Evolutionary conservation across 2,888 invertebrate genomes (phyloP), one percentile per base, ranked within the genome.

Genomic region (Chironomus riparius): DNA sequence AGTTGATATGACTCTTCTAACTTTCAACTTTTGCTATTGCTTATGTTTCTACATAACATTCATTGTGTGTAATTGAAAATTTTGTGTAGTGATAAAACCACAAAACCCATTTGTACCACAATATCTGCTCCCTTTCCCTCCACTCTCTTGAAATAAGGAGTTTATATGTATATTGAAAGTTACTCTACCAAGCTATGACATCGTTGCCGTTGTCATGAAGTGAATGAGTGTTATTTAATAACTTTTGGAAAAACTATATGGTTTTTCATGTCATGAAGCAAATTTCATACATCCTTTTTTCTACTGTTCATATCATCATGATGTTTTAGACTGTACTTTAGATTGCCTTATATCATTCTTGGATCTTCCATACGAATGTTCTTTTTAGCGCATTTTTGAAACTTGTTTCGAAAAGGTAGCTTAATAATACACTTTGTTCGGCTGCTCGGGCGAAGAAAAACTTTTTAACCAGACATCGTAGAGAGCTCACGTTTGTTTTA

Each of bases 181-280:
- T 38, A 38, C 38, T 38, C 38, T 38, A 38, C 38, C 38, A 38
- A 38, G 10, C 38, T 38, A 38, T 38, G 38, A 38, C 38, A 38
- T 38, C 13, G 21, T 22, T 65, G 65, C 21, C 13, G 65, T 65
- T 65, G 65, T 65, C 21, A 65, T 24, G 56, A 56, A 56, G 56
- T 56, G 65, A 65, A 22, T 28, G 71, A 73, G 73, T 65, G 73
- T 73, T 73, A 73, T 73, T 73, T 73, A 73, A 73, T 73, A 73
- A 73, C 73, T 68, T 47, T 68, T 56, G 18, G 68, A 13, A 68
- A 47, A 68, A 68, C 38, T 28, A 68, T 68, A 68, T 21, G 65
- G 65, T 65, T 65, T 65, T 21, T 56, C 56, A 38, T 38, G 38
- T 38, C 38, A 38, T 38, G 18, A 56, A 56, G 56, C 56, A 56